Evolutionary conservation across 2,113 vertebrate species (phyloP), one percentile per base, ranked within the genome.

Genomic region (Pseudopipra pipra): DNA sequence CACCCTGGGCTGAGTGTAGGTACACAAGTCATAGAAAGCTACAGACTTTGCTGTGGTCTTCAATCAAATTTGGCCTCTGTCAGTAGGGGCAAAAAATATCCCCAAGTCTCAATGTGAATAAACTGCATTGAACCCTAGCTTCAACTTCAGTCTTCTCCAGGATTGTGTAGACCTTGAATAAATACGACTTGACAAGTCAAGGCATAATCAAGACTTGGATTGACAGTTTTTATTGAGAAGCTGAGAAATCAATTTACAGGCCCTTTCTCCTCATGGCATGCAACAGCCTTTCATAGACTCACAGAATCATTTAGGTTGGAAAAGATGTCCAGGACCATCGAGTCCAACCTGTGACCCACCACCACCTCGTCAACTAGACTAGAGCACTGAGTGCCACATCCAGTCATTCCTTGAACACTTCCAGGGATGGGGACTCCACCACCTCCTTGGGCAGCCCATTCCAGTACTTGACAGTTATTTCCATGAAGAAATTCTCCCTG

Each of bases 1-100:
- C 68, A 91, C 76, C 93, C 94, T 94, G 78, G 87, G 85, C 76
- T 90, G 76, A 80, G 54, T 22, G 7, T 28, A 78, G 94, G 88
- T 61, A 87, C 47, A 55, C 1, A 24, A 82, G 68, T n/a, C 81
- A 58, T 19, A 74, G 31, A 87, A 27, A 89, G 59, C 61, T 56
- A 23, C 24, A 41, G 61, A 44, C 30, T 25, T n/a, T 80, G 52
- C 39, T 33, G 51, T 59, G 82, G 37, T 43, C 79, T 77, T 63
- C 18, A 14, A 65, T 95, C 67, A 86, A 31, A 94, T 90, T 20
- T 55, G 86, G 30, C 39, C 35, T 74, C 85, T 96, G 79, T 72
- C 86, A 95, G 62, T 14, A 90, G 21, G 65, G 58, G 93, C 74
- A 90, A 63, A 93, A 86, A 87, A 68, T 30, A 58, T 31, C 56